Conservation (phyloP, 2,113 vertebrate species). For the pig (Sus scrofa) region DNA sequence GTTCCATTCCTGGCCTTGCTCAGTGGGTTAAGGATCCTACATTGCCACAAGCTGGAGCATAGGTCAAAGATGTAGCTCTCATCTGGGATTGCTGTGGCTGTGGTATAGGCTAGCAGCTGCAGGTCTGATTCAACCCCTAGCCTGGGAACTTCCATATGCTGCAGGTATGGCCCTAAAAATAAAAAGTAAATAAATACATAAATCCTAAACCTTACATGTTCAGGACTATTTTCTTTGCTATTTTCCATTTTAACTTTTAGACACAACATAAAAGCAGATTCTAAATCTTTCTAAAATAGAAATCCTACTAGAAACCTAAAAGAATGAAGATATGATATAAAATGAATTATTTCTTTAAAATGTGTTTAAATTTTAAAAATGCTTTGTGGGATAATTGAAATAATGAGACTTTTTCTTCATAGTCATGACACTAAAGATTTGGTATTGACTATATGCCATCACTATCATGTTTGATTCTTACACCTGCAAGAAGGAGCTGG, state of each 20-base stretch:
- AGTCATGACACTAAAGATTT: background rate
- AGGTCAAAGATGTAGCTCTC: too few relatives aligned
- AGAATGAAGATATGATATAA: background rate
- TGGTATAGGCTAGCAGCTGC: too few relatives aligned
- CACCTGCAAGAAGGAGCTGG: background rate
- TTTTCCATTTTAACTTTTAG: conserved; percentile 37
- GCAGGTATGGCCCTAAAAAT: too few relatives aligned
- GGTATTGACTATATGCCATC: background rate
- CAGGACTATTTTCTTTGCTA: background rate
- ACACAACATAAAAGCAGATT: background rate
- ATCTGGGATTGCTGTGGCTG: too few relatives aligned
- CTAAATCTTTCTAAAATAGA: background rate
- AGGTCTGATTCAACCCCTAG: too few relatives aligned
- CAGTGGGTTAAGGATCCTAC: too few relatives aligned
- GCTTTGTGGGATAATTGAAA: background rate
- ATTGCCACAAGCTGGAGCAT: too few relatives aligned
- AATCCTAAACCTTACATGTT: background rate
- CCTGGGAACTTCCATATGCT: too few relatives aligned
- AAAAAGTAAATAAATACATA: background rate
- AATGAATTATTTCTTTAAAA: background rate
- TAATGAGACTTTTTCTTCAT: background rate
- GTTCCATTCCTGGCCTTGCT: too few relatives aligned
- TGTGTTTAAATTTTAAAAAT: background rate
- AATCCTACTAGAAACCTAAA: conserved; percentile 14
- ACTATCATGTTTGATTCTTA: background rate